Evolutionary conservation across 35 echinoderm and acorn worm genomes (phyloP), one percentile per base, ranked within the genome.

Genomic region (Hemicentrotus pulcherrimus): DNA sequence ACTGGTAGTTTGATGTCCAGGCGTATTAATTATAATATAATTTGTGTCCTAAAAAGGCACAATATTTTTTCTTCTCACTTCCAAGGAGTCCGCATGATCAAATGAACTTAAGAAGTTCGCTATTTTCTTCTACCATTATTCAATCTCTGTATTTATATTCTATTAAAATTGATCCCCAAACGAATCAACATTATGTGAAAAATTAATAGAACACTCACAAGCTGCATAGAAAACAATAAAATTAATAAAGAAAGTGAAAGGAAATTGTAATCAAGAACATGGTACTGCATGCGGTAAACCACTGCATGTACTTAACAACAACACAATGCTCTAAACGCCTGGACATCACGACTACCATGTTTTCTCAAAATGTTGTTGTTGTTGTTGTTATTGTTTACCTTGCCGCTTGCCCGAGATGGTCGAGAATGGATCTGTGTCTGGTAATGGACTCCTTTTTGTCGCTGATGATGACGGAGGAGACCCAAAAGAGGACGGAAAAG

Each of bases 401-500:
- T 90, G 88, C 88, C 88, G 88, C 15, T 28, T 45, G 88, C 88
- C 88, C 88, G 19, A 33, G 28, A 33, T 86, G 86, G 32, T 86
- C 86, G n/a, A 86, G 88, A 90, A 33, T 41, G 88, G 88, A 45
- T 33, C 32, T 33, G 88, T 90, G 88, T 90, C 88, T 33, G 32
- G 88, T 90, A 45, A 90, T 45, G 88, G 88, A 90, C 32, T 90
- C 88, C 88, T 47, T 90, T 90, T 90, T 90, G 88, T 90, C 88
- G 88, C 32, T 90, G 88, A 90, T 47, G 32, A 90, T 47, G 32
- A 90, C 12, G 19, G 88, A 45, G 88, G 88, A 90, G 88, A 90
- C 46, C 88, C 32, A 90, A 90, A 90, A 90, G 88, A 90, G 88
- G 32, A 47, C 88, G 46, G 46, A 90, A 6, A 90, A 18, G 30